Evolutionary conservation across 2,797 vertebrate genomes (phyloP), one percentile per base, ranked within the genome.

Genomic region (Phoxinus dragarum): DNA sequence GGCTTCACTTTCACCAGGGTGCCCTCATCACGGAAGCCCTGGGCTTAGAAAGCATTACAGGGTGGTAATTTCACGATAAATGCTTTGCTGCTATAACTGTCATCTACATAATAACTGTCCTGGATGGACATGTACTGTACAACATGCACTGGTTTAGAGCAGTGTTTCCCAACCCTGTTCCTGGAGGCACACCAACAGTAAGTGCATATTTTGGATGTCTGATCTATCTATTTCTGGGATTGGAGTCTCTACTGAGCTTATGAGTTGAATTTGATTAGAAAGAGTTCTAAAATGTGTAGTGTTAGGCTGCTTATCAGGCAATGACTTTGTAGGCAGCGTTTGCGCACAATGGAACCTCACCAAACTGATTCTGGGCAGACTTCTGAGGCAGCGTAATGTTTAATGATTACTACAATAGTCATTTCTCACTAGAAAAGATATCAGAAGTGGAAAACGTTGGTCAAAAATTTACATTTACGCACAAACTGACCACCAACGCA

Each of bases 31-130:
- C 9, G 3, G 68, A 74, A 71, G 52, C 86, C 73, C 68, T 84
- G 44, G 72, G 54, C 34, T 81, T 38, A 78, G 44, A 56, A 72
- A 38, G 42, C 27, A 61, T 68, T 66, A 89, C 40, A 23, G 73
- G 61, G 42, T 68, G 61, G 71, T 81, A 80, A 85, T 88, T 82
- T 87, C 64, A 64, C 23, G 76, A 88, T 81, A 75, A 82, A 86
- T 12, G 52, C 40, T 78, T 80, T 72, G n/a, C 79, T 80, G 84
- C 86, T 74, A 38, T 80, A 49, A 47, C 38, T 19, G 73, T 47
- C 75, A 36, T 76, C 21, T 84, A 75, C 36, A 36, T 49, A 61
- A 9, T 17, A 52, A 78, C 34, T 10, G 54, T 10, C 44, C 21
- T 23, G 27, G 44, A 34, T 56, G 23, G 38, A 72, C 27, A 27